Percentiles rank a stretch among this genome's conserved stretches.
Evolutionary conservation across 2,888 invertebrate genomes (phyloP).

Genomic region (Euspilapteryx auroguttella): DNA sequence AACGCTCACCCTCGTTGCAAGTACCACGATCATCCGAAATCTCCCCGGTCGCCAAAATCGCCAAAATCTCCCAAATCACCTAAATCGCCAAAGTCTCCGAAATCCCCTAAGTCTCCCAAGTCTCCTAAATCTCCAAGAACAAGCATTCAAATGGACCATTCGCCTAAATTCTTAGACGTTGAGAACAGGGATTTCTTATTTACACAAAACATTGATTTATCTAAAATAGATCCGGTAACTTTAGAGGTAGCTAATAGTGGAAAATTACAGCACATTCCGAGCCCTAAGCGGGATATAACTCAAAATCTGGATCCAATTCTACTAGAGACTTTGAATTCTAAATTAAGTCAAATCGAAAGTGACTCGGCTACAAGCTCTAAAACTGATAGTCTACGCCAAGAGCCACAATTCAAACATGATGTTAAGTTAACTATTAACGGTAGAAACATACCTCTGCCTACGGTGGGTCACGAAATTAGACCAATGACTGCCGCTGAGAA

Average conservation of each 20-base stretch:
- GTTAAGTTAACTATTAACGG: constrained; percentile 56
- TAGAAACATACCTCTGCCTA: constrained; percentile 36
- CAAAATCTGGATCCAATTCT: constrained; percentile 69
- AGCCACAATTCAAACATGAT: constrained; percentile 55
- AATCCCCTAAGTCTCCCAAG: constrained; percentile 64
- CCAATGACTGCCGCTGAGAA: constrained; percentile 49
- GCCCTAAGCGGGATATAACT: constrained; percentile 72
- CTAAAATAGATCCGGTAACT: constrained; percentile 73
- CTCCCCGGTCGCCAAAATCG: constrained; percentile 46
- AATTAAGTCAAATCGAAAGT: constrained; percentile 75
- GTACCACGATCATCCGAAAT: constrained; percentile 54
- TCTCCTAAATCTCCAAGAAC: constrained; percentile 56
- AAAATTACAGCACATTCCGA: constrained; percentile 65
- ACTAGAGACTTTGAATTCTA: constrained; percentile 70
- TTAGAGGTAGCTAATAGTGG: constrained; percentile 70
- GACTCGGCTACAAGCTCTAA: constrained; percentile 75
- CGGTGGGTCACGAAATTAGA: constrained; percentile 40
- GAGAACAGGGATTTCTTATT: constrained; percentile 67
- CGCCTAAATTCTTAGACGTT: constrained; percentile 48
- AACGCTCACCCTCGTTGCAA: constrained; percentile 50
- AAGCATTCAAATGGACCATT: constrained; percentile 30
- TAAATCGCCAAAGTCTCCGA: constrained; percentile 66
- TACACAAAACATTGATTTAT: constrained; percentile 74
- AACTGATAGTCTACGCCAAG: constrained; percentile 67
- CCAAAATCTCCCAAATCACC: constrained; percentile 65